phyloP scores from a whole-genome alignment of 1,140 invertebrate species.

The Aphelinus atriplicis region DNA sequence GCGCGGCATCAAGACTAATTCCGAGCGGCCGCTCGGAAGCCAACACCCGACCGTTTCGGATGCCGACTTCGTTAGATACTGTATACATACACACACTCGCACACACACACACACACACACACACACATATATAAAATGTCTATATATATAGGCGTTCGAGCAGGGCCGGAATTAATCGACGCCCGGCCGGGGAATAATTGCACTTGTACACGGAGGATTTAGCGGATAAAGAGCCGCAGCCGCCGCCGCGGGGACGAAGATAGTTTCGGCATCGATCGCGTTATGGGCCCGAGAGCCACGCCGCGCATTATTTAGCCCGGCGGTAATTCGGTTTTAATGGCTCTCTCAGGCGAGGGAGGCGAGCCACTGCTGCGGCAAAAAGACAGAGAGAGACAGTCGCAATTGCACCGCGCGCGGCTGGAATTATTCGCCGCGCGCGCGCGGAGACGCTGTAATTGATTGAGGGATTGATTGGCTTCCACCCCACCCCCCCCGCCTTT shows the following conservation, averaged over 20 bases:
- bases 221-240: slow-evolving; percentile 26
- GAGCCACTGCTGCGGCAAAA: not conserved
- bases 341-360: not conserved
- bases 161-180: slow-evolving; percentile 31
- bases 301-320: slow-evolving; percentile 18
- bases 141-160: slow-evolving; percentile 1
- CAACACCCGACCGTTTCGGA: no score
- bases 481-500: not conserved
- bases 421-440: not conserved
- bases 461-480: not conserved
- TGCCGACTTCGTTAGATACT: no score
- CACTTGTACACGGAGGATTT: slow-evolving; percentile 22
- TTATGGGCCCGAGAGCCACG: not conserved
- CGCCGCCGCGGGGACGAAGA: slow-evolving; percentile 4
- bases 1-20: no score
- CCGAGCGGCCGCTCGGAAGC: no score
- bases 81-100: no score
- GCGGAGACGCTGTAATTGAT: slow-evolving; percentile 9
- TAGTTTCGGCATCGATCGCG: not conserved
- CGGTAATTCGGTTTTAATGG: slow-evolving; percentile 24
- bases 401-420: not conserved
- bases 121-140: no score
- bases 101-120: no score
- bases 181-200: slow-evolving; percentile 30
- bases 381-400: not conserved